Conservation (phyloP, 2,113 vertebrate genomes). For the Cisticola juncidis region DNA sequence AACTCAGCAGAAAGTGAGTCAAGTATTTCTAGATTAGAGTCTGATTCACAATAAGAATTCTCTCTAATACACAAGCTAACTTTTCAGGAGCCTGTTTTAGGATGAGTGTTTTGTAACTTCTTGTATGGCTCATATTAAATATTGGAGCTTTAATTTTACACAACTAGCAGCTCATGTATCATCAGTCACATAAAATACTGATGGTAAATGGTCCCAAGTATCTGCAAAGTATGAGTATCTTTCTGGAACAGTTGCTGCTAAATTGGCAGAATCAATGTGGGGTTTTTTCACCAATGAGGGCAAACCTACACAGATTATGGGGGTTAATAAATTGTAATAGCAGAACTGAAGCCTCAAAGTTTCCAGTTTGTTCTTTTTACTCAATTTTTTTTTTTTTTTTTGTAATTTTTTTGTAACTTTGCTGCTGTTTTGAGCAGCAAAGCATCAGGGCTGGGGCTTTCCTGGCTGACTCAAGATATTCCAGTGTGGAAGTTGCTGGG, state of each 20-base stretch:
- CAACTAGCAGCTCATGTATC: background rate
- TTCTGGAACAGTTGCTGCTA: background rate
- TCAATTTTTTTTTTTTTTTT: accelerated
- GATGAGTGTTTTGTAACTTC: background rate
- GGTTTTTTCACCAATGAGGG: background rate
- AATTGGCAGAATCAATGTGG: background rate
- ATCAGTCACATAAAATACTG: background rate
- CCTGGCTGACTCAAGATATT: background rate
- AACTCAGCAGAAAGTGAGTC: background rate
- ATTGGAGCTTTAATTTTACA: background rate
- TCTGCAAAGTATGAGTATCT: background rate
- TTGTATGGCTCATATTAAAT: background rate
- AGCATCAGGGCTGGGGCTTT: background rate
- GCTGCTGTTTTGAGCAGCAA: background rate
- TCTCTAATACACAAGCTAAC: background rate
- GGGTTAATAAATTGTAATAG: background rate
- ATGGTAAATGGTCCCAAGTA: background rate
- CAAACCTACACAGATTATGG: background rate
- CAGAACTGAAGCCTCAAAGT: background rate
- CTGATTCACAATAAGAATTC: background rate
- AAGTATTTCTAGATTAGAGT: background rate
- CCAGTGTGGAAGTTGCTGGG: background rate
- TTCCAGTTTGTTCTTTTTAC: background rate
- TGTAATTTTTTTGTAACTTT: background rate
- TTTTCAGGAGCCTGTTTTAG: background rate